Base-by-base conservation (phyloP, 2,113 vertebrate species). In the Atlantisia rogersi region DNA sequence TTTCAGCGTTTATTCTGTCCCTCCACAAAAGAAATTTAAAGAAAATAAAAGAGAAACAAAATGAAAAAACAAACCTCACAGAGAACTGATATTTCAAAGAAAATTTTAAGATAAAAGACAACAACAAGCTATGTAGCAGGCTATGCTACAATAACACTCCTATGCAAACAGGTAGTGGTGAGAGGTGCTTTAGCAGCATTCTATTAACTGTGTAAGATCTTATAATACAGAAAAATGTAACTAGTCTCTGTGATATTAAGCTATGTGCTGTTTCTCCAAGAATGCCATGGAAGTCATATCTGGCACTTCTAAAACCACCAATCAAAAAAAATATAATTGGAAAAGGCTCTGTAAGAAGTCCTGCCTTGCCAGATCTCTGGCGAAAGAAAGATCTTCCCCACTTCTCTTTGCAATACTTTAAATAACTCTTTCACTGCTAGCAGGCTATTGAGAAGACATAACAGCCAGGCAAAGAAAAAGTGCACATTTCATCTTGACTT, bases 31-130 rank as follows among this genome's bases (percentile, higher is more conserved):
- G 9, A 70, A 80, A 35, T 12, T 1, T 9, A 19, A n/a, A 21
- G 12, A 21, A 32, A 15, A 18, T 32, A 17, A 31, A 48, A 20
- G 22, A 48, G 21, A 20, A 48, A 11, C 48, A 14, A 53, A 28
- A 28, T 16, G 24, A 55, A 55, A 55, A 55, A 55, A 29, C 26
- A 56, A 56, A 17, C 11, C 28, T 17, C 14, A 55, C 16, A 55
- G 28, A 37, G 3, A 48, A 24, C 20, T 3, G 22, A 48, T 6
- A 75, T 59, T 68, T 19, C 59, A 25, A 80, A 40, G 40, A 89
- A 78, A 56, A 10, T 90, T 91, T 82, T 40, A 65, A 92, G 93
- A 88, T 53, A 83, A 68, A 73, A 91, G 31, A 60, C 6, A 69
- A 55, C 12, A 50, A 29, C 0, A 2, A 6, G 7, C 44, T 80